phyloP scores from a whole-genome alignment of 2,888 invertebrate genomes.

The Abrostola triplasia region DNA sequence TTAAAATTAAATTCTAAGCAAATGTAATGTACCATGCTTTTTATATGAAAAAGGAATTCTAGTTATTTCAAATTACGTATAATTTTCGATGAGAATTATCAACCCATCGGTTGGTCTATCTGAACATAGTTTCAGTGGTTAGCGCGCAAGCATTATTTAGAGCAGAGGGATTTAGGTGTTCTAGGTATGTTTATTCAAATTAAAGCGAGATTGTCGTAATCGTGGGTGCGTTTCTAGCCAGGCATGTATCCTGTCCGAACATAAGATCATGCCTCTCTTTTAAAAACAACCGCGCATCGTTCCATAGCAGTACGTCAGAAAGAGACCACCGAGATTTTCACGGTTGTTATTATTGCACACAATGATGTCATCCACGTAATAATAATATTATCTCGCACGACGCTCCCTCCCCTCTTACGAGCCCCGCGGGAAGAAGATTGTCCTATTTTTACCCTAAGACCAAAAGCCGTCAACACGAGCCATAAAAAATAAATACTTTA shows the following conservation, averaged over 20 bases:
- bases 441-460: slow-evolving; percentile 2
- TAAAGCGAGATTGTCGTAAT: too few species aligned
- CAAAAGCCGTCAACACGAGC: slow-evolving; percentile 17
- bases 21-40: neutral
- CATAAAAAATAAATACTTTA: slow-evolving; percentile 41
- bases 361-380: slow-evolving; percentile 18
- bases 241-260: too few species aligned
- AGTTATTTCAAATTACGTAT: slow-evolving; percentile 4
- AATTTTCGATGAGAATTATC: neutral
- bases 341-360: neutral
- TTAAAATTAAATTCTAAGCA: slow-evolving; percentile 37
- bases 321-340: neutral
- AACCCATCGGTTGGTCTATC: too few species aligned
- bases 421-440: slow-evolving; percentile 12
- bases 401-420: slow-evolving; percentile 7
- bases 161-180: too few species aligned
- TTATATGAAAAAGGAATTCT: slow-evolving; percentile 15
- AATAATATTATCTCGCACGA: slow-evolving; percentile 32
- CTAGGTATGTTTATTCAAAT: too few species aligned
- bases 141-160: too few species aligned
- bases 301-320: neutral
- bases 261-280: neutral
- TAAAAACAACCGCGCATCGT: neutral
- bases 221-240: too few species aligned
- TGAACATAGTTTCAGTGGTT: too few species aligned